Evolutionary conservation across 1,140 invertebrate species (phyloP).

Genomic region (Uloborus diversus): DNA sequence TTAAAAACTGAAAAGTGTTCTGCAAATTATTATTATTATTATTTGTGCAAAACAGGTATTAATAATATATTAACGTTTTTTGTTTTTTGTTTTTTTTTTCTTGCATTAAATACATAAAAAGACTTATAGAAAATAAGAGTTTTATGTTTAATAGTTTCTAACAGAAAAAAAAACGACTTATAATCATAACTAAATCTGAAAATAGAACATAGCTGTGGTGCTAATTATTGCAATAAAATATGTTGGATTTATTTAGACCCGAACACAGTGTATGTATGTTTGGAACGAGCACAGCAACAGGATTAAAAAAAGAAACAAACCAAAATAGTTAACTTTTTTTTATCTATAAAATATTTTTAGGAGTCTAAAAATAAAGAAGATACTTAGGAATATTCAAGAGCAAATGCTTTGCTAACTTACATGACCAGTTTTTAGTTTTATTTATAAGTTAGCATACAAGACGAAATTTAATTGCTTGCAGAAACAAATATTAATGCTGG

Average conservation of each 20-base stretch:
- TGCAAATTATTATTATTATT: background rate
- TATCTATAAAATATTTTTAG: too few relatives aligned
- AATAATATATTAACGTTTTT: background rate
- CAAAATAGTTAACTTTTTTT: too few relatives aligned
- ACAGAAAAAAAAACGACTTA: background rate
- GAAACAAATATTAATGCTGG: too few relatives aligned
- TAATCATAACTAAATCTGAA: background rate
- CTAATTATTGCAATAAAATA: background rate
- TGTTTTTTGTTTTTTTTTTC: background rate
- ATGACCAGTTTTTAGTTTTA: too few relatives aligned
- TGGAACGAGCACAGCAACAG: background rate
- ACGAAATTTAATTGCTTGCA: too few relatives aligned
- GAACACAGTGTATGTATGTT: slow-evolving; percentile 2
- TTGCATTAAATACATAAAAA: background rate
- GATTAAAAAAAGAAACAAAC: background rate
- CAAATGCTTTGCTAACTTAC: too few relatives aligned
- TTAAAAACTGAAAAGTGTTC: background rate
- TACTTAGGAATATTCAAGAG: too few relatives aligned
- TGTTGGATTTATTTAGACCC: background rate
- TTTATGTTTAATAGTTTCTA: background rate
- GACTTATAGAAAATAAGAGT: background rate
- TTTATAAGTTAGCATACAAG: too few relatives aligned
- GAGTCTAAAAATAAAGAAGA: too few relatives aligned
- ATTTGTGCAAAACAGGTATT: background rate
- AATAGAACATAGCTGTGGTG: background rate